phyloP scores from a whole-genome alignment of 2,113 vertebrate genomes.

The Machaerirhynchus nigripectus region DNA sequence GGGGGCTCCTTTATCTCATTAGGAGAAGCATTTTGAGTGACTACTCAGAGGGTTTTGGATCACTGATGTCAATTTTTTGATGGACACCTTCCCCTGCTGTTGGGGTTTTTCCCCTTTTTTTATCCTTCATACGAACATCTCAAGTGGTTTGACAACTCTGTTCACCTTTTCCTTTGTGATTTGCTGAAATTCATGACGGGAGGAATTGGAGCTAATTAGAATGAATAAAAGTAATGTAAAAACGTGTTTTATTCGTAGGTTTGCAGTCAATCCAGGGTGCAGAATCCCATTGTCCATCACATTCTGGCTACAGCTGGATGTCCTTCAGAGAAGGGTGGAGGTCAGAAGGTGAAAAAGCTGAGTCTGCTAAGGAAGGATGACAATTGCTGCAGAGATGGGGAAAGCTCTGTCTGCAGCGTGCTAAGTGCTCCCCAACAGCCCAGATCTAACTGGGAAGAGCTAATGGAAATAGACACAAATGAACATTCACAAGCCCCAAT shows the following conservation, averaged over 20 bases:
- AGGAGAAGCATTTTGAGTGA: neutral
- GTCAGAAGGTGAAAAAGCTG: neutral
- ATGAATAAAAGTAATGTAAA: neutral
- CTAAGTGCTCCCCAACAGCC: neutral
- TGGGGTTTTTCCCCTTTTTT: neutral
- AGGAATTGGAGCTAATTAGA: neutral
- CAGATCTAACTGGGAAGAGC: neutral
- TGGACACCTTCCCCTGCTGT: neutral
- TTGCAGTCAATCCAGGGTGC: neutral
- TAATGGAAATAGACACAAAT: slow-evolving; percentile 46
- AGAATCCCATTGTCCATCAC: neutral
- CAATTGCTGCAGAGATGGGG: neutral
- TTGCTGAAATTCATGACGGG: neutral
- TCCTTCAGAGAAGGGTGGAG: neutral
- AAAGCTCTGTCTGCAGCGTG: neutral
- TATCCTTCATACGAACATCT: neutral
- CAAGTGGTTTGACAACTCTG: neutral
- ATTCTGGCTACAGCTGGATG: neutral
- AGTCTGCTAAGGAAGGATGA: neutral
- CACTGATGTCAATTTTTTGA: neutral
- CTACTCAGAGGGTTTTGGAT: neutral
- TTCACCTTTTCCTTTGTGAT: neutral
- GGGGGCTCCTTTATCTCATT: neutral
- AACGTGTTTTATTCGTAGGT: neutral
- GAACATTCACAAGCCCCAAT: slow-evolving; percentile 22